Conservation (phyloP, 1,140 invertebrate species). For the Drosophila sucinea region DNA sequence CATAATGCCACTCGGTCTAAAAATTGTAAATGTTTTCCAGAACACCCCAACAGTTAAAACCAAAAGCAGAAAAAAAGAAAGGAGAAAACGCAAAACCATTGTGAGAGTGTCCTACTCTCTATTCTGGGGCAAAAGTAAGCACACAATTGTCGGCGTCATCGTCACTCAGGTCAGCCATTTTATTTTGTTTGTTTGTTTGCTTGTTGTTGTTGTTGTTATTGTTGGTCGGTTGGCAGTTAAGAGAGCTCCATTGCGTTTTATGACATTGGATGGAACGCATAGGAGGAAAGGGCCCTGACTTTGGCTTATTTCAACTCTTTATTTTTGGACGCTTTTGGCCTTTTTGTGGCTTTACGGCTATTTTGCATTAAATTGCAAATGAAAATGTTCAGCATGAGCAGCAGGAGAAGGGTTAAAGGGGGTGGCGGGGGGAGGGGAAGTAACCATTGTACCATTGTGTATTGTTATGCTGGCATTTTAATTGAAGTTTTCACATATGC, state of each 20-base stretch:
- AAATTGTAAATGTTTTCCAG: neutral
- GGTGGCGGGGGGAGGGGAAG: neutral
- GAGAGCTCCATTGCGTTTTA: constrained; percentile 64
- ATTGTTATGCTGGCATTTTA: constrained; percentile 64
- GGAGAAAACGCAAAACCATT: neutral
- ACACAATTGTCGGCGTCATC: constrained; percentile 56
- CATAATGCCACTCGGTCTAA: neutral
- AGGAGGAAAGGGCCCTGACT: constrained; percentile 23
- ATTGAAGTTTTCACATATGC: constrained; percentile 55
- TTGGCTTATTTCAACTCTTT: constrained; percentile 36
- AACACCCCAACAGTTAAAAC: neutral
- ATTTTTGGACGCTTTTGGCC: constrained; percentile 39
- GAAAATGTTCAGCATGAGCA: constrained; percentile 26
- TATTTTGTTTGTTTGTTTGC: constrained; percentile 26
- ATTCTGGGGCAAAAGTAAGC: constrained; percentile 19
- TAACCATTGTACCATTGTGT: constrained; percentile 36
- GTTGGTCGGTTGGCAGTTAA: constrained; percentile 41
- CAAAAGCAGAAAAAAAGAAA: neutral
- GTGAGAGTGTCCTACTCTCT: constrained; percentile 5
- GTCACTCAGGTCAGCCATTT: constrained; percentile 52
- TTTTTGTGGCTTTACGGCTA: constrained; percentile 63
- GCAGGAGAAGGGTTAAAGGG: neutral
- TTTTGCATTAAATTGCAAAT: constrained; percentile 69
- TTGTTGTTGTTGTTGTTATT: constrained; percentile 24
- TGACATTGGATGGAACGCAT: constrained; percentile 33